These are phyloP conservation scores for Lethrus apterus DNA, from an alignment of 1,140 invertebrate genomes.

Conservation along the genomic window DNA sequence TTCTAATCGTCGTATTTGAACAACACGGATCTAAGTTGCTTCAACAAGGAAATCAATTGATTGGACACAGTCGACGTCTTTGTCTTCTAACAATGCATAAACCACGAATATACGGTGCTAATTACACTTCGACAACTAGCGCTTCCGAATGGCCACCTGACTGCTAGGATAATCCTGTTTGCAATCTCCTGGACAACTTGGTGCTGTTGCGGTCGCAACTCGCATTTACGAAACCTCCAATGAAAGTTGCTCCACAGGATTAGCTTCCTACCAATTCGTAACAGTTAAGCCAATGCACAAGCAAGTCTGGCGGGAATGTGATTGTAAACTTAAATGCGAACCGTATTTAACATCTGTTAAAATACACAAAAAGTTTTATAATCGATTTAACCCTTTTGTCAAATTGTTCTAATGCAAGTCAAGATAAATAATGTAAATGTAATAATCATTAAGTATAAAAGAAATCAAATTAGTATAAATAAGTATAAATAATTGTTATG, in stretches of 20 bases:
- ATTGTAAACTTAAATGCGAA: constrained; percentile 8
- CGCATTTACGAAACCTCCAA: constrained; percentile 14
- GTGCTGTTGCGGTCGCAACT: constrained; percentile 15
- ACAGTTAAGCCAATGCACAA: constrained; percentile 17
- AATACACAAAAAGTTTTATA: constrained; percentile 11
- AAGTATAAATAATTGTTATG: too few species aligned
- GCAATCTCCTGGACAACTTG: constrained; percentile 14
- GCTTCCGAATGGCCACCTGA: constrained; percentile 16
- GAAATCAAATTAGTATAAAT: too few species aligned
- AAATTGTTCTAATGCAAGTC: too few species aligned
- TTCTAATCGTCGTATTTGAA: constrained; percentile 34
- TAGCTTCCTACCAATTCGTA: constrained; percentile 16
- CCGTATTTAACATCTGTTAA: constrained; percentile 17
- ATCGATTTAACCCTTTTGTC: not conserved
- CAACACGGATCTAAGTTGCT: too few species aligned
- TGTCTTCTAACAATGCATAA: too few species aligned
- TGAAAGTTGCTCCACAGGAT: constrained; percentile 19
- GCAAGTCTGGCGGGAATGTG: constrained; percentile 1
- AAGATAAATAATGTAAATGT: too few species aligned
- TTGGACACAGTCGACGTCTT: too few species aligned
- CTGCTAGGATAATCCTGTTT: constrained; percentile 18
- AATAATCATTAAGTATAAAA: too few species aligned
- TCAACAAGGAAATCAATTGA: too few species aligned
- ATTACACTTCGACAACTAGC: too few species aligned
- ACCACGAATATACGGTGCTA: too few species aligned